A percentile compares a stretch with the other conserved stretches of the same genome.
These are phyloP conservation scores for Zeugodacus cucurbitae DNA, from an alignment of 1,140 invertebrate species.

Conservation along the genomic window DNA sequence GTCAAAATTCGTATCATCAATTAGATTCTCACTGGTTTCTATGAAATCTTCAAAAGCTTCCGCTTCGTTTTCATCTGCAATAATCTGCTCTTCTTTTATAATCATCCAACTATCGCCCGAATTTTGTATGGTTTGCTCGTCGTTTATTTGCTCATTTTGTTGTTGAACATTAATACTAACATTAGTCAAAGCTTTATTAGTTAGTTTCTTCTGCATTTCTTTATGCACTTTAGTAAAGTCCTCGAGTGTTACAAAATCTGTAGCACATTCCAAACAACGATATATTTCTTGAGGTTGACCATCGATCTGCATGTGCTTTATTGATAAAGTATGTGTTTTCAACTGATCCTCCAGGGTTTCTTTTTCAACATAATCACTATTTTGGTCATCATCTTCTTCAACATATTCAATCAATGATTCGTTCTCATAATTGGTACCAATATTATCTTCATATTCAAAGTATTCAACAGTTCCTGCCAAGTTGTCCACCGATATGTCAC, in stretches of 20 bases:
- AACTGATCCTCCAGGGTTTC: background rate
- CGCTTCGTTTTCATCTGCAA: background rate
- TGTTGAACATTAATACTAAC: background rate
- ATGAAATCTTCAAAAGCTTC: background rate
- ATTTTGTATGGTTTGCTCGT: background rate
- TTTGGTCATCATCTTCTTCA: background rate
- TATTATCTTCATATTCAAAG: background rate
- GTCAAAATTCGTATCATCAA: background rate
- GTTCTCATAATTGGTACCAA: background rate
- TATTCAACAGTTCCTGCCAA: background rate
- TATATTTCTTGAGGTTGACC: background rate
- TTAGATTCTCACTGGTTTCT: constrained; percentile 25
- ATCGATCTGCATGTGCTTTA: background rate
- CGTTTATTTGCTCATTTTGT: background rate
- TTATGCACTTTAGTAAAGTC: background rate
- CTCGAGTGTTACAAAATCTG: constrained; percentile 1
- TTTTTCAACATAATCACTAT: background rate
- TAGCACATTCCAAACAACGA: constrained; percentile 1
- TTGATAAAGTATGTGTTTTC: background rate
- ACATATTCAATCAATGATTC: constrained; percentile 28
- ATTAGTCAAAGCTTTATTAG: background rate
- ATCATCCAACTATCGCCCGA: background rate
- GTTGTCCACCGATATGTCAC: background rate
- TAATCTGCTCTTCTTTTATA: background rate
- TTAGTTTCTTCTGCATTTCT: background rate